A percentile compares a stretch with the other conserved stretches of the same genome.
These are phyloP conservation scores for Danio aesculapii DNA, from an alignment of 2,797 vertebrate species.

Conservation along the genomic window DNA sequence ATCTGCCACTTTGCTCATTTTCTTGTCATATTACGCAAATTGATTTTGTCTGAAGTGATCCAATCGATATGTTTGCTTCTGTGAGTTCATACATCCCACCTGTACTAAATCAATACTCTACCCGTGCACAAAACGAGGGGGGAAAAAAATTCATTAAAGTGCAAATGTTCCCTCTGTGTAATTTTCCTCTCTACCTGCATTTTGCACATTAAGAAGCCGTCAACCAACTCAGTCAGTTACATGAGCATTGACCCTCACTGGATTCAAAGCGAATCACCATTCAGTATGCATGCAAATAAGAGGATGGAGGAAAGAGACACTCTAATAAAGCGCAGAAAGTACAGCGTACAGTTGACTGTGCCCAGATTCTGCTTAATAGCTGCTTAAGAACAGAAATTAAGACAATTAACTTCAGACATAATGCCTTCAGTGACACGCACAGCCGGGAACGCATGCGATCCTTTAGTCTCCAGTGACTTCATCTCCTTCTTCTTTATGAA, in stretches of 20 bases:
- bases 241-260: slow-evolving; percentile 8
- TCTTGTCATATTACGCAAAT: slow-evolving; percentile 47
- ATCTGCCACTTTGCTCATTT: slow-evolving; percentile 37
- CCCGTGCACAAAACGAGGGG: slow-evolving; percentile 19
- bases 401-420: slow-evolving; percentile 27
- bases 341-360: slow-evolving; percentile 23
- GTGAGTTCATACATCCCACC: slow-evolving; percentile 45
- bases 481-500: background rate
- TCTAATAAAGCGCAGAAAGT: slow-evolving; percentile 32
- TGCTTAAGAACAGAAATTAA: slow-evolving; percentile 33
- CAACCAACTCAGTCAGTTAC: slow-evolving; percentile 13
- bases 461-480: slow-evolving; percentile 7
- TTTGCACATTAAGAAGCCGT: slow-evolving; percentile 29
- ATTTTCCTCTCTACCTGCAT: slow-evolving; percentile 24
- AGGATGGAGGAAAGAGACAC: background rate
- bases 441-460: slow-evolving; percentile 30
- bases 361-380: slow-evolving; percentile 42
- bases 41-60: slow-evolving; percentile 45
- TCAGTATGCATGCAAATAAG: background rate
- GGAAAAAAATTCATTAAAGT: slow-evolving; percentile 44
- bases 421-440: slow-evolving; percentile 25
- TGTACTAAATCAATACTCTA: slow-evolving; percentile 46
- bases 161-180: slow-evolving; percentile 30
- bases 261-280: slow-evolving; percentile 15
- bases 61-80: slow-evolving; percentile 48